phyloP scores from a whole-genome alignment of 2,797 vertebrate species.

The Lepidocolaptes lacrymiger region DNA sequence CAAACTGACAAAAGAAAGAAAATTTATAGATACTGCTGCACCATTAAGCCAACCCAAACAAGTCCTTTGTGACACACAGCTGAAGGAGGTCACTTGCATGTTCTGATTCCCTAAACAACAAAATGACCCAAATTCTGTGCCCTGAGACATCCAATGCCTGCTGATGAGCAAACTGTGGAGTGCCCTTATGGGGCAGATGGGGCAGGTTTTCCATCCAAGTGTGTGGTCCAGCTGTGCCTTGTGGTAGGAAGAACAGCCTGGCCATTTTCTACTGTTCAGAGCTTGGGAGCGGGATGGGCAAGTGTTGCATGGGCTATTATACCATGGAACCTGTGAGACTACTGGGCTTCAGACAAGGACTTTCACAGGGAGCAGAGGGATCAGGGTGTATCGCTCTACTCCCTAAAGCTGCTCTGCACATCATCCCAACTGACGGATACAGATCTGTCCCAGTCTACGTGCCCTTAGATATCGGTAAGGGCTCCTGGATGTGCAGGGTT shows the following conservation, averaged over 20 bases:
- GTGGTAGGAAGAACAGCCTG: background rate
- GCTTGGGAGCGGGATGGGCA: background rate
- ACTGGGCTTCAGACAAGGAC: background rate
- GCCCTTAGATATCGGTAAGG: background rate
- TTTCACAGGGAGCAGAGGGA: background rate
- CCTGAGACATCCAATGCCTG: background rate
- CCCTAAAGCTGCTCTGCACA: background rate
- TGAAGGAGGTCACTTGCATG: constrained; percentile 22
- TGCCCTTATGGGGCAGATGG: fast-evolving
- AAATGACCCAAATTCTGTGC: background rate
- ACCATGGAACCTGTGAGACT: background rate
- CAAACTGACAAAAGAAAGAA: constrained; percentile 53
- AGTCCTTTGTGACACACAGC: background rate
- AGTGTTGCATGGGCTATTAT: background rate
- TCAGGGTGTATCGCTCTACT: background rate
- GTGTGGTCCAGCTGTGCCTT: background rate
- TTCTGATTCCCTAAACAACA: constrained; percentile 1
- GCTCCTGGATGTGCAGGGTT: background rate
- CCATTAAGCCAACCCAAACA: constrained; percentile 55
- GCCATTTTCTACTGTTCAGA: background rate
- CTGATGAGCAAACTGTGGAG: background rate
- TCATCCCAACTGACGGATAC: background rate
- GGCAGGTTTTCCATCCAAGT: background rate
- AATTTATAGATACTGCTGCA: constrained; percentile 33
- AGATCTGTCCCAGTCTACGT: background rate